Evolutionary conservation across 2,888 invertebrate species (phyloP).

Genomic region (Tenthredo amoena): DNA sequence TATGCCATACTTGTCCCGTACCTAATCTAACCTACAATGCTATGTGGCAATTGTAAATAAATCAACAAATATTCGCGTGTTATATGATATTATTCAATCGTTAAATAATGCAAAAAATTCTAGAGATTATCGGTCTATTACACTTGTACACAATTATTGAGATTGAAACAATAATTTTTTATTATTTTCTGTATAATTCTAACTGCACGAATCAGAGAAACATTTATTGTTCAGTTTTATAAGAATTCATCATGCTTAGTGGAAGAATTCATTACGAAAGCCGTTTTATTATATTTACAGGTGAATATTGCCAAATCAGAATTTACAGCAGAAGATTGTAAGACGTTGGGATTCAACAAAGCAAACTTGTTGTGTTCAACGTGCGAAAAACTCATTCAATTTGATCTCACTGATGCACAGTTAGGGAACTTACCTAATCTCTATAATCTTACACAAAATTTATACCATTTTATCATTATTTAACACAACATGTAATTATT

Average conservation of each 20-base stretch:
- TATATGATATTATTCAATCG: not conserved
- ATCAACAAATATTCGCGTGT: not conserved
- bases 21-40: not conserved
- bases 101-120: not conserved
- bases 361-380: constrained; percentile 92
- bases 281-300: constrained; percentile 54
- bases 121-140: not conserved
- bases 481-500: constrained; percentile 39
- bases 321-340: constrained; percentile 90
- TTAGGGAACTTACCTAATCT: constrained; percentile 70
- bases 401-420: constrained; percentile 84
- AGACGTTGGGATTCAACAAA: constrained; percentile 91
- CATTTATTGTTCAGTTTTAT: not conserved
- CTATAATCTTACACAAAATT: not conserved
- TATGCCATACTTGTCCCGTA: not conserved
- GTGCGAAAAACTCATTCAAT: constrained; percentile 91
- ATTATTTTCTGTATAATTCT: not conserved
- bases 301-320: constrained; percentile 76
- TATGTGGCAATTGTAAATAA: not conserved
- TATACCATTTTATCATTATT: not conserved
- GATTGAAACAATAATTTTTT: not conserved
- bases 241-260: not conserved
- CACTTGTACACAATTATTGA: not conserved
- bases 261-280: not conserved
- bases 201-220: not conserved